Evolutionary conservation across 2,797 vertebrate genomes (phyloP), one percentile per base, ranked within the genome.

Genomic region (Meda fulgida): DNA sequence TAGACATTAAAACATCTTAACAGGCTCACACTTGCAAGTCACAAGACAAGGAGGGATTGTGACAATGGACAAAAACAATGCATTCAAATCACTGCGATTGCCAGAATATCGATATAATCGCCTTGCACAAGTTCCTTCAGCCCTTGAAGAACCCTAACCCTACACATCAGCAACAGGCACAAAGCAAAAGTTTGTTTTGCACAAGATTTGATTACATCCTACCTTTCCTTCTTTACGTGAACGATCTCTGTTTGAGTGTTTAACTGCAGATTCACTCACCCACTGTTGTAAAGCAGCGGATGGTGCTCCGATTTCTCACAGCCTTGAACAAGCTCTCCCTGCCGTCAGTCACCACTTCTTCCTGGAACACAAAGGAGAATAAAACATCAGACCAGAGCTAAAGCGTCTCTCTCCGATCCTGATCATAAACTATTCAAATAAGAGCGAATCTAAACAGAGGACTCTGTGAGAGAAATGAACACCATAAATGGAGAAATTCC

Each of bases 321-420:
- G 82, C 65, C 63, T 76, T 77, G 16, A 31, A 58, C 36, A 48
- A 78, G 48, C 60, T 78, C 36, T 23, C 23, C 72, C 82, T 26
- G 76, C 65, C 46, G 83, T 4, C 75, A 48, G 29, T 80, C 31
- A 71, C 31, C 66, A 23, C n/a, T 40, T 18, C 71, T 51, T 78
- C 58, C 67, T 63, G 40, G 53, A 51, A 80, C 67, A 85, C 55
- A 73, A 51, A 83, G 65, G 60, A 21, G 36, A 78, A 78, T 60
- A 40, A 58, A 78, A 78, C 83, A 78, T 84, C 75, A 78, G 82
- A 13, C 10, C 82, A 84, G 11, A 43, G 34, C 72, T 40, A n/a
- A 55, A 26, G 70, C 2, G 0, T 11, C 16, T 46, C 40, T 81
- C 36, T 40, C 51, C 7, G 7, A 71, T 21, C 16, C 46, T 19